Evolutionary conservation across 2,888 invertebrate genomes (phyloP), one percentile per base, ranked within the genome.

Genomic region (Vanessa cardui): DNA sequence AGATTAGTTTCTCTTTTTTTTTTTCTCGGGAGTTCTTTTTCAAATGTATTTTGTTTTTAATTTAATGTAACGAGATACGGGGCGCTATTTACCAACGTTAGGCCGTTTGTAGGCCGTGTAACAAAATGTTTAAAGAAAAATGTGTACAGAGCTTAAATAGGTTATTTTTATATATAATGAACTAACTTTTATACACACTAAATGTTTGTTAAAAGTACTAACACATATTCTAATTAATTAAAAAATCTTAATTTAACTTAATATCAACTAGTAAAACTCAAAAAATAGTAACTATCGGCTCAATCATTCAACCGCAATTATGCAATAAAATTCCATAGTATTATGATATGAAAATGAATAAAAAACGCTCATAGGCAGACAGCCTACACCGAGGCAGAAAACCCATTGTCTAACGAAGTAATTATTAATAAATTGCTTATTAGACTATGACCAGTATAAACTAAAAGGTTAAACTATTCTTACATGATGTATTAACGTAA

Each of bases 1-100:
- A 68, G 68, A 70, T 70, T 71, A 71, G 69, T 64, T 70, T 73
- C 68, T 50, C 44, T 20, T 64, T 58, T 68, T 68, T 62, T 64
- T 66, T 54, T 63, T 61, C 62, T 61, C 63, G 59, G 45, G 66
- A 66, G 61, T 68, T 68, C 63, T 69, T 72, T 69, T 68, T 69
- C 58, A 67, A 71, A 68, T 63, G 64, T 61, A 71, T 66, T 59
- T 66, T 64, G 56, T 71, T 74, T 74, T 73, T 74, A 72, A 71
- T 73, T 72, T 67, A 72, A 72, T 72, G 62, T 71, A 71, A 71
- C 63, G 64, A 69, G 69, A 61, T 69, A 60, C 66, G 61, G 59
- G 59, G 59, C 62, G 68, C 68, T 59, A 62, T 71, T 71, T 66
- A 71, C 68, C 62, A 47, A 59, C 69, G 62, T 65, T 65, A 60